These are phyloP conservation scores for Zaprionus vittiger DNA, from an alignment of 1,140 invertebrate genomes.

Conservation along the genomic window DNA sequence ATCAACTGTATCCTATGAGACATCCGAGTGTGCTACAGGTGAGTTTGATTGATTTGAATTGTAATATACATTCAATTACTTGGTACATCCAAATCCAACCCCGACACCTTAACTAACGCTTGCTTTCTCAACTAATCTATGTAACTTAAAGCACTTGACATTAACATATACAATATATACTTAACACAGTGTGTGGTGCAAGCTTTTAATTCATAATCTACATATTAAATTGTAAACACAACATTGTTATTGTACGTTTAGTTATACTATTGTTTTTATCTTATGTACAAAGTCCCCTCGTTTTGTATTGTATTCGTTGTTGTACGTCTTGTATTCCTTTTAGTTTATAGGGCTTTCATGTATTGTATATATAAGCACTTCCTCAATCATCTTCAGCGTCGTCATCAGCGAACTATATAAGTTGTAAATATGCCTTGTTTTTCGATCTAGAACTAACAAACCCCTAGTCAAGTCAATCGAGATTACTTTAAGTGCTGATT, in stretches of 20 bases:
- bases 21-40: slow-evolving; percentile 83
- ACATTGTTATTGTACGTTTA: slow-evolving; percentile 11
- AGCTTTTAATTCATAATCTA: slow-evolving; percentile 24
- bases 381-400: slow-evolving; percentile 4
- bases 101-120: slow-evolving; percentile 55
- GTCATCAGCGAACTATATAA: slow-evolving; percentile 6
- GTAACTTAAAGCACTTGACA: slow-evolving; percentile 11
- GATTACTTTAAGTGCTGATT: not conserved
- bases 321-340: slow-evolving; percentile 36
- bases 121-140: slow-evolving; percentile 60
- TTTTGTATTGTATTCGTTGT: slow-evolving; percentile 49
- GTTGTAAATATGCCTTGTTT: not conserved
- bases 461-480: not conserved
- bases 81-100: slow-evolving; percentile 20
- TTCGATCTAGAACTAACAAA: not conserved
- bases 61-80: not conserved
- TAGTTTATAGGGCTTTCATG: slow-evolving; percentile 16
- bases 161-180: slow-evolving; percentile 32
- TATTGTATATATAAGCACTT: slow-evolving; percentile 1
- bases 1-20: slow-evolving; percentile 83
- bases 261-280: slow-evolving; percentile 26
- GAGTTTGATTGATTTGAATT: slow-evolving; percentile 37
- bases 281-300: slow-evolving; percentile 50
- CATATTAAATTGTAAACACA: slow-evolving; percentile 13
- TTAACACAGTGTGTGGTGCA: slow-evolving; percentile 43